Evolutionary conservation across 2,888 invertebrate species (phyloP), one percentile per base, ranked within the genome.

Genomic region (Agonopterix alstromeriana): DNA sequence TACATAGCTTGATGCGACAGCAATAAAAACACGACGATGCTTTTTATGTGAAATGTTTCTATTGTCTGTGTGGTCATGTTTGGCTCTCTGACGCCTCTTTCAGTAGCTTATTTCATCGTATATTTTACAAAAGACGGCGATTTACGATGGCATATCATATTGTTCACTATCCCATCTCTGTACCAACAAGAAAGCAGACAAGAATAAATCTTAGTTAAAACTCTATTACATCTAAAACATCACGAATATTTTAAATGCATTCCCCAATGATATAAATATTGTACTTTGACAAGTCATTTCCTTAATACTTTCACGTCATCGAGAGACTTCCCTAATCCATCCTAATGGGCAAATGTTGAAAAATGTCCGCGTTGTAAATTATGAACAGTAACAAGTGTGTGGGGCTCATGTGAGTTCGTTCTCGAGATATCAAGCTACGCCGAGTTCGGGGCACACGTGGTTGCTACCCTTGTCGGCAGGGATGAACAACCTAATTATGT

Each of bases 261-360:
- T 27, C 27, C 27, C 27, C 27, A 27, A 27, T 27, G 27, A 38
- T n/a, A 38, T 38, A n/a, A n/a, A n/a, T 38, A 38, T 38, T 54
- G 53, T 58, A 61, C 66, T 71, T 53, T 68, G 72, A 73, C 67
- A 65, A 71, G 73, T 81, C 78, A 77, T 71, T 72, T 80, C 76
- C 78, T 76, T 61, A 63, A 67, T 65, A 70, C 75, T 70, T 75
- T 73, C 68, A 72, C 68, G 78, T 81, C 79, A 78, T 78, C 73
- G 61, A 56, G 60, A 17, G 70, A 63, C 74, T 76, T 76, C 77
- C 76, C 61, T 83, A 82, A 84, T 77, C 83, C 78, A 61, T 57
- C 59, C 76, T 85, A 85, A 86, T 85, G 79, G 77, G 67, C 65
- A 62, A 56, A 61, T 68, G 76, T 77, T 80, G 78, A 83, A 73